A percentile compares a stretch with the other conserved stretches of the same genome.
Evolutionary conservation across 2,888 invertebrate genomes (phyloP).

Genomic region (Eristalinus aeneus): DNA sequence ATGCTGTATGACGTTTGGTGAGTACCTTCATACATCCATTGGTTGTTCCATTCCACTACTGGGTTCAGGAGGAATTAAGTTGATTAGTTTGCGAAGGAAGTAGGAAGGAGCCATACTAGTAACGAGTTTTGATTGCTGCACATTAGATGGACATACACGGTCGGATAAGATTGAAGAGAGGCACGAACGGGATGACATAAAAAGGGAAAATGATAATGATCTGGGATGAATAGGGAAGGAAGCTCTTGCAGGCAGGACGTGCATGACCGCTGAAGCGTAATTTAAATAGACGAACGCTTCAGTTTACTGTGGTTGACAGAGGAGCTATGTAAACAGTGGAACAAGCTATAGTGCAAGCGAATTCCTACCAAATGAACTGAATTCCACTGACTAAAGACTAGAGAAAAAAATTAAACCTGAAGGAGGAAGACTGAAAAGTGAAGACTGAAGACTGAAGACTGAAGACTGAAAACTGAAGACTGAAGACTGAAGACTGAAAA

Average conservation of each 20-base stretch:
- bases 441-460: too few species aligned
- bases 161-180: not conserved
- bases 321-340: too few species aligned
- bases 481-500: too few species aligned
- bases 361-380: too few species aligned
- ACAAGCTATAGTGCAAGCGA: too few species aligned
- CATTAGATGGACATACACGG: slow-evolving; percentile 6
- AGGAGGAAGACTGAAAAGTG: too few species aligned
- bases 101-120: slow-evolving; percentile 1
- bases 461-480: too few species aligned
- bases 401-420: too few species aligned
- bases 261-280: not conserved
- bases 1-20: slow-evolving; percentile 79
- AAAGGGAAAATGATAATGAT: not conserved
- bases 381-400: too few species aligned
- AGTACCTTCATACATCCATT: slow-evolving; percentile 70
- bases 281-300: too few species aligned
- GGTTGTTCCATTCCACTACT: slow-evolving; percentile 31
- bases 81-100: slow-evolving; percentile 39
- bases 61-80: slow-evolving; percentile 28
- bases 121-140: slow-evolving; percentile 39
- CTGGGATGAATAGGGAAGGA: not conserved
- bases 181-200: not conserved
- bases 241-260: not conserved
- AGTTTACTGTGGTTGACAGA: too few species aligned